Percentiles rank a stretch among this genome's conserved stretches.
Evolutionary conservation across 2,797 vertebrate species (phyloP).

Genomic region (Syngnathus rostellatus): DNA sequence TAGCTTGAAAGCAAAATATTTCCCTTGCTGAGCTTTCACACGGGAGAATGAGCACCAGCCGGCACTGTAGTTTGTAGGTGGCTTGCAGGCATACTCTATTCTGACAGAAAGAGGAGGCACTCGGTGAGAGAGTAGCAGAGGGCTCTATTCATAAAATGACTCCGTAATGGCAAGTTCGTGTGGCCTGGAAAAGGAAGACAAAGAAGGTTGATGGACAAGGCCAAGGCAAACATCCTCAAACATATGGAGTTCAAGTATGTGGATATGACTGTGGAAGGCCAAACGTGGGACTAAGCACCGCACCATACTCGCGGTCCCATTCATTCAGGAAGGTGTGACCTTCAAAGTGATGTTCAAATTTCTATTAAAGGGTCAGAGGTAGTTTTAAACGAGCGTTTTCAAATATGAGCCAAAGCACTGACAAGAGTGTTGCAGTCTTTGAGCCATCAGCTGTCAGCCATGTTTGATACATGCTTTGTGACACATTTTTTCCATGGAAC

Average conservation of each 20-base stretch:
- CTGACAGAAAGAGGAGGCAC: conserved; percentile 68
- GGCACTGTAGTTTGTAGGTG: conserved; percentile 61
- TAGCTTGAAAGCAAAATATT: conserved; percentile 68
- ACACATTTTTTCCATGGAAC: not conserved
- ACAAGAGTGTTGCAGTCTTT: not conserved
- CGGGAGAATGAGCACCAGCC: conserved; percentile 45
- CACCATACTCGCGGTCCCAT: conserved; percentile 29
- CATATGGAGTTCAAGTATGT: conserved; percentile 52
- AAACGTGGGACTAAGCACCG: conserved; percentile 32
- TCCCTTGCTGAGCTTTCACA: conserved; percentile 58
- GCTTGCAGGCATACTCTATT: conserved; percentile 67
- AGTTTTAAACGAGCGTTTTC: not conserved
- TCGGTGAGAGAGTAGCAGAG: conserved; percentile 60
- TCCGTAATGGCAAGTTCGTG: conserved; percentile 66
- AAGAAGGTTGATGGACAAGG: conserved; percentile 64
- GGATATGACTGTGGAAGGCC: conserved; percentile 50
- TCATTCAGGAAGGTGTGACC: conserved; percentile 25
- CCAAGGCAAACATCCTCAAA: conserved; percentile 59
- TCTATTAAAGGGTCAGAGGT: conserved; percentile 3
- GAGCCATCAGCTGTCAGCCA: no score
- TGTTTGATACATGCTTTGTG: no score
- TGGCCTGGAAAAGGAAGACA: conserved; percentile 64
- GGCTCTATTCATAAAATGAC: conserved; percentile 71
- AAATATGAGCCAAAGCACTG: not conserved
- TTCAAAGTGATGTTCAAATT: conserved; percentile 35